These are phyloP conservation scores for Beris morrisii DNA, from an alignment of 2,888 invertebrate genomes.

Conservation along the genomic window DNA sequence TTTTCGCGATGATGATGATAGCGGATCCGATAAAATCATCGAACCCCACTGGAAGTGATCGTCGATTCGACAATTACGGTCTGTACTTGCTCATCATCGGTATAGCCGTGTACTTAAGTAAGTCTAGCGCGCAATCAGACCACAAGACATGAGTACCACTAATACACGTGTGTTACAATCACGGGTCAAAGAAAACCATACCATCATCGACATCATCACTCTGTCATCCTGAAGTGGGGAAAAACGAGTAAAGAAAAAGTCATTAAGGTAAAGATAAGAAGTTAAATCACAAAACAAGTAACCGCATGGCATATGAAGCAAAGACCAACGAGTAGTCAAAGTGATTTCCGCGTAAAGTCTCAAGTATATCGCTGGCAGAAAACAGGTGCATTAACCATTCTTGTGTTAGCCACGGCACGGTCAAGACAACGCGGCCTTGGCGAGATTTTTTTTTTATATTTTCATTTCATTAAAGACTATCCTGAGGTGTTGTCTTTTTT, in stretches of 20 bases:
- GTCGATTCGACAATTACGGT: too few relatives aligned
- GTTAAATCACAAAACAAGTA: constrained; percentile 35
- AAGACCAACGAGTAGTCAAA: constrained; percentile 26
- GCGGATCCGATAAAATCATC: too few relatives aligned
- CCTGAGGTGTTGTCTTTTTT: neutral
- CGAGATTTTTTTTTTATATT: constrained; percentile 4
- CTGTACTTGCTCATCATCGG: too few relatives aligned
- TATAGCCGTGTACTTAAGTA: too few relatives aligned
- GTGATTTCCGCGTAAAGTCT: constrained; percentile 47
- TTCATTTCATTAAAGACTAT: constrained; percentile 20
- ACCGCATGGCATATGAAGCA: constrained; percentile 30
- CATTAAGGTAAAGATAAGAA: constrained; percentile 27
- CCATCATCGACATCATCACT: constrained; percentile 5
- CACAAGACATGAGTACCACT: too few relatives aligned
- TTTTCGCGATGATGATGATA: too few relatives aligned
- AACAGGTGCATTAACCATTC: constrained; percentile 59
- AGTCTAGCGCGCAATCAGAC: too few relatives aligned
- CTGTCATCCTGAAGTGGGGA: neutral
- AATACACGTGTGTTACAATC: neutral
- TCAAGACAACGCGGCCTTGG: constrained; percentile 49
- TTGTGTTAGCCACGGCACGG: constrained; percentile 56
- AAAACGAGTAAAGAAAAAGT: constrained; percentile 12
- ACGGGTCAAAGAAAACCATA: constrained; percentile 20
- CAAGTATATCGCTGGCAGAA: constrained; percentile 57
- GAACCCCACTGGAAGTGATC: too few relatives aligned